These are phyloP conservation scores for Sanderia malayensis DNA, from an alignment of 30 jellyfish, hydroid and myxozoan species.

Conservation along the genomic window DNA sequence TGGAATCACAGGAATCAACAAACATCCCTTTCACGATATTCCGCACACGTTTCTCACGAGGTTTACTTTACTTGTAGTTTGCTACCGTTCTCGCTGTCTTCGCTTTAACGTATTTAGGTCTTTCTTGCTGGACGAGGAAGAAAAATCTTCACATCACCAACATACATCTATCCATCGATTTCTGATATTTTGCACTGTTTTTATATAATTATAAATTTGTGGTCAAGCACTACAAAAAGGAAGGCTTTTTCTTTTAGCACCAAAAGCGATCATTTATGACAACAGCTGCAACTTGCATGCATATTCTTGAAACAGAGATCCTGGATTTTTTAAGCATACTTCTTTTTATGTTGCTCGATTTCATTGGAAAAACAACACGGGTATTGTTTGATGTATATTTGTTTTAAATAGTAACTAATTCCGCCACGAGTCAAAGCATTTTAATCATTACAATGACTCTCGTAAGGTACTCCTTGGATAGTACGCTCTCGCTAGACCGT, in stretches of 20 bases:
- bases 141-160: neutral
- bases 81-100: neutral
- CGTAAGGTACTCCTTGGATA: too few relatives aligned
- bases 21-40: neutral
- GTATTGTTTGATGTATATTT: too few relatives aligned
- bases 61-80: neutral
- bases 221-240: too few relatives aligned
- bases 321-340: neutral
- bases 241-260: neutral
- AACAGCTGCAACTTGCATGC: slow-evolving; percentile 5
- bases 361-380: slow-evolving; percentile 3
- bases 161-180: neutral
- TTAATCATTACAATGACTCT: too few relatives aligned
- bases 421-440: too few relatives aligned
- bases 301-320: neutral
- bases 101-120: neutral
- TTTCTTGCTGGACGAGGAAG: neutral
- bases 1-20: neutral
- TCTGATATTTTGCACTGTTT: neutral
- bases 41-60: neutral
- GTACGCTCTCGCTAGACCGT: too few relatives aligned
- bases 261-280: slow-evolving; percentile 1
- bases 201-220: neutral
- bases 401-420: too few relatives aligned
- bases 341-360: neutral